A percentile compares a stretch with the other conserved stretches of the same genome.
phyloP scores from a whole-genome alignment of 2,888 invertebrate genomes.

The Drosophila rubida region DNA sequence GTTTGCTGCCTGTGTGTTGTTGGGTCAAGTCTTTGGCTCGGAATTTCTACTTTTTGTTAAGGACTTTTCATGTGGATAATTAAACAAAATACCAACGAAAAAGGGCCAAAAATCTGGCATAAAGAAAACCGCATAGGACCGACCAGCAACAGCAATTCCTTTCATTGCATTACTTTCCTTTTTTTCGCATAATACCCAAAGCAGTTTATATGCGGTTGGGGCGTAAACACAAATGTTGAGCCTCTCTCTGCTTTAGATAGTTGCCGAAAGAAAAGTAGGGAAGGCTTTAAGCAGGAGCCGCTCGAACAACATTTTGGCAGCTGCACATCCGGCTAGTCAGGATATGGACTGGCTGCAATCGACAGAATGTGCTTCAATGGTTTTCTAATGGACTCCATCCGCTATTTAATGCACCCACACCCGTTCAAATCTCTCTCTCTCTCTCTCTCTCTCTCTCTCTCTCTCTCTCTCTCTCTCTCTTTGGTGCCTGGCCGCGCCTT shows the following conservation, averaged over 20 bases:
- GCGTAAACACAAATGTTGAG: conserved; percentile 23
- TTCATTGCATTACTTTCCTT: conserved; percentile 50
- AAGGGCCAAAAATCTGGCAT: conserved; percentile 27
- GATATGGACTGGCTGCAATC: conserved; percentile 75
- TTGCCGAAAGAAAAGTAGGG: not conserved
- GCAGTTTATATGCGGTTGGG: conserved; percentile 45
- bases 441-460: not conserved
- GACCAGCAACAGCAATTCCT: conserved; percentile 26
- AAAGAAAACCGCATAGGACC: conserved; percentile 36
- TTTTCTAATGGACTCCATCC: conserved; percentile 79
- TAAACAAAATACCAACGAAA: conserved; percentile 71
- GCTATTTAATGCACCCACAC: conserved; percentile 72
- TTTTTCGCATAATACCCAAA: conserved; percentile 46
- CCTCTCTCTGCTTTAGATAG: conserved; percentile 10
- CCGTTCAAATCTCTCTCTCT: conserved; percentile 6
- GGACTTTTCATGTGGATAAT: conserved; percentile 78
- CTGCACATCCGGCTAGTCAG: conserved; percentile 62
- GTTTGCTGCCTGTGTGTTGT: conserved; percentile 14
- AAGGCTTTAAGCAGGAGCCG: conserved; percentile 32
- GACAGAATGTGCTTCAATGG: conserved; percentile 80
- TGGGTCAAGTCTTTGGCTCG: conserved; percentile 48
- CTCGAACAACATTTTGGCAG: conserved; percentile 65
- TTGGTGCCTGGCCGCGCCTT: too few relatives aligned
- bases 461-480: too few relatives aligned
- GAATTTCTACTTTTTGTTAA: conserved; percentile 49